phyloP scores from a whole-genome alignment of 2,888 invertebrate species.

The Eilema depressum region DNA sequence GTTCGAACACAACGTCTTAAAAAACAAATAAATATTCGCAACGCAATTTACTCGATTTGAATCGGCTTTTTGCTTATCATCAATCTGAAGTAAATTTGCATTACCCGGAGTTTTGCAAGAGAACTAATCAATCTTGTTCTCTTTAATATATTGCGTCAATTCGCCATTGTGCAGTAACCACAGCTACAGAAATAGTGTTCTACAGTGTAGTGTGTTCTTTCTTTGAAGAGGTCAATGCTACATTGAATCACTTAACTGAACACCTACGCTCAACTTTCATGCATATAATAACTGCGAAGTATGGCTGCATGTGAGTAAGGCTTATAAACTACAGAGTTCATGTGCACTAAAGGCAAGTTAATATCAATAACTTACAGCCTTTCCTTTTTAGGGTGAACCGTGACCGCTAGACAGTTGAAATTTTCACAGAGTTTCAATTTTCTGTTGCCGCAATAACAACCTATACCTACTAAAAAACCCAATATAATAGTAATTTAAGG shows the following conservation, averaged over 20 bases:
- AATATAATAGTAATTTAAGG: too few relatives aligned
- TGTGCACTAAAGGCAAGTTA: not conserved
- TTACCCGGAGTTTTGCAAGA: slow-evolving; percentile 7
- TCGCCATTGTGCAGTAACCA: not conserved
- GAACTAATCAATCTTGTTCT: slow-evolving; percentile 31
- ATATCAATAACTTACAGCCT: too few relatives aligned
- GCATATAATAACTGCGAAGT: not conserved
- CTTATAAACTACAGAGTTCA: not conserved
- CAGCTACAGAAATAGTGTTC: not conserved
- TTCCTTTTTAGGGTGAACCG: too few relatives aligned
- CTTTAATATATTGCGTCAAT: slow-evolving; percentile 24
- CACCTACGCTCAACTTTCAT: slow-evolving; percentile 41
- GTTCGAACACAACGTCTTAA: not conserved
- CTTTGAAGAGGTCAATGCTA: slow-evolving; percentile 50
- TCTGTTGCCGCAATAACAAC: too few relatives aligned
- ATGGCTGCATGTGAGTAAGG: slow-evolving; percentile 12
- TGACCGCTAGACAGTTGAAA: too few relatives aligned
- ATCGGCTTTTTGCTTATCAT: not conserved
- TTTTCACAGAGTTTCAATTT: too few relatives aligned
- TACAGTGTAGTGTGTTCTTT: slow-evolving; percentile 37
- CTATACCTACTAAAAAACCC: too few relatives aligned
- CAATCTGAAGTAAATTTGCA: slow-evolving; percentile 2
- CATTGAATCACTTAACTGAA: slow-evolving; percentile 40
- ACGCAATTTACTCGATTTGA: not conserved
- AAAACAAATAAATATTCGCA: not conserved